These are phyloP conservation scores for Rissa tridactyla DNA, from an alignment of 2,113 vertebrate species.

Conservation along the genomic window DNA sequence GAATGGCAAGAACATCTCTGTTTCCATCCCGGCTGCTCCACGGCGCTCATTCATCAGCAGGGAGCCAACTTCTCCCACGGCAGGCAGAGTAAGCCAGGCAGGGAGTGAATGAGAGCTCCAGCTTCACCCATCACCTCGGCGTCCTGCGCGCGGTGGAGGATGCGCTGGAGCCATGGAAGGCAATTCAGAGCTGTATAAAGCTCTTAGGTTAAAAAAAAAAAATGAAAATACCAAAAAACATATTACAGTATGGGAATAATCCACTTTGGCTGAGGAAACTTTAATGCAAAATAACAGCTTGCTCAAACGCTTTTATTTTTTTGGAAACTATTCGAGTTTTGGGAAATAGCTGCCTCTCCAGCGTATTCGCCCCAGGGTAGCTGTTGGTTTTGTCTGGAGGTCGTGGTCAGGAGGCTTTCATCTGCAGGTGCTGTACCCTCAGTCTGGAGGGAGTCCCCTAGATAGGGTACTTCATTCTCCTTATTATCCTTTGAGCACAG, in stretches of 20 bases:
- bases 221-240: background rate
- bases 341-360: background rate
- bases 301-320: background rate
- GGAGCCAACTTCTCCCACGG: background rate
- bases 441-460: background rate
- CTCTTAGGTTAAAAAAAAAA: background rate
- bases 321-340: background rate
- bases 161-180: accelerated
- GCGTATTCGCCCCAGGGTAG: background rate
- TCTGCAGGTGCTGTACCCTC: background rate
- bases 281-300: background rate
- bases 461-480: background rate
- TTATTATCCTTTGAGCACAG: background rate
- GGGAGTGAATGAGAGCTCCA: background rate
- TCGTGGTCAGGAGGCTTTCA: background rate
- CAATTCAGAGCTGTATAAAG: background rate
- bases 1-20: background rate
- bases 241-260: background rate
- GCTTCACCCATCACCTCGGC: background rate
- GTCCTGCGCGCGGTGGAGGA: accelerated
- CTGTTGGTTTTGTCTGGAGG: background rate
- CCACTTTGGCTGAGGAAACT: background rate
- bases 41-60: accelerated
- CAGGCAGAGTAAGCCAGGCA: background rate
- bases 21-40: background rate